Evolutionary conservation across 2,113 vertebrate species (phyloP).

Genomic region (Mionectes macconnelli): DNA sequence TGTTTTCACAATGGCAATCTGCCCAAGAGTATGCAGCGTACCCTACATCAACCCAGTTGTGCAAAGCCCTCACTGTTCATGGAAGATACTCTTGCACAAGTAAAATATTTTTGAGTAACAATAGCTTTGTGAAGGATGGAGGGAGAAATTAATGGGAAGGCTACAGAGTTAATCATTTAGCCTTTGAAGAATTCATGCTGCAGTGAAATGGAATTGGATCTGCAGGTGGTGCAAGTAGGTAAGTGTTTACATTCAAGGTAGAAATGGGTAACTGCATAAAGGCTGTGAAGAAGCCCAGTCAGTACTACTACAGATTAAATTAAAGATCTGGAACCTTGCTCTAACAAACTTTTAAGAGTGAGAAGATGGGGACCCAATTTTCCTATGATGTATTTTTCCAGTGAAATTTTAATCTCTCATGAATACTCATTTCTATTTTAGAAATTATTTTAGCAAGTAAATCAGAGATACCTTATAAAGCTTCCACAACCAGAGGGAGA

Average conservation of each 20-base stretch:
- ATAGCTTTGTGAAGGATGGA: neutral
- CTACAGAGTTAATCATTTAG: neutral
- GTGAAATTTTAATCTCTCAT: neutral
- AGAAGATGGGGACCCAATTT: neutral
- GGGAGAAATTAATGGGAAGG: neutral
- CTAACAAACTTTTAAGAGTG: neutral
- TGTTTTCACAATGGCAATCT: neutral
- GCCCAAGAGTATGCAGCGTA: neutral
- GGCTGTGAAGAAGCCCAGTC: neutral
- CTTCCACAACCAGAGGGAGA: neutral
- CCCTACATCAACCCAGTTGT: neutral
- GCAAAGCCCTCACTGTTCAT: neutral
- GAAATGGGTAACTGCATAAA: neutral
- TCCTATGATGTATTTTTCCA: neutral
- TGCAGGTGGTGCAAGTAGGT: neutral
- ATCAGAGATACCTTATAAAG: neutral
- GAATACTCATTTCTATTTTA: constrained; percentile 19
- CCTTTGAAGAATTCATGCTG: neutral
- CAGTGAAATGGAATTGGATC: neutral
- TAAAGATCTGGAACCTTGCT: neutral
- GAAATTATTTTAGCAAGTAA: constrained; percentile 4
- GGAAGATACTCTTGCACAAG: neutral
- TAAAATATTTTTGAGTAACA: neutral
- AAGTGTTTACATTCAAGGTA: neutral
- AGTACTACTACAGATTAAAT: constrained; percentile 24